These are phyloP conservation scores for Latrodectus hesperus DNA, from an alignment of 2,888 invertebrate genomes.

Conservation along the genomic window DNA sequence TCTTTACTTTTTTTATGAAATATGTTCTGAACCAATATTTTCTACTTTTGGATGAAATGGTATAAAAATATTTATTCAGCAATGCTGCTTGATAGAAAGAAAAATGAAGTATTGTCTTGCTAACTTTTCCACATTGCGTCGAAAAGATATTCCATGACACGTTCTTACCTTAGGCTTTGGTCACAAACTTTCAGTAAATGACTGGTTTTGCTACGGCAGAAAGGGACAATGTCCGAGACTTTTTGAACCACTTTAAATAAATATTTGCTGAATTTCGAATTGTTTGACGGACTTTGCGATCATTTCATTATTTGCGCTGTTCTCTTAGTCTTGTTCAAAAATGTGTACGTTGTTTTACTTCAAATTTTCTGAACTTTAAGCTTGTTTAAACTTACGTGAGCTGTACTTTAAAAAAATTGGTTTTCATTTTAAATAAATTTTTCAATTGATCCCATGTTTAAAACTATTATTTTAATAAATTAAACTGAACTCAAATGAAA, in stretches of 20 bases:
- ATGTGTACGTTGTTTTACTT: not conserved
- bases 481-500: no score
- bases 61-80: conserved; percentile 41
- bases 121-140: conserved; percentile 8
- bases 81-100: conserved; percentile 35
- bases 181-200: not conserved
- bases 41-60: conserved; percentile 17
- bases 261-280: not conserved
- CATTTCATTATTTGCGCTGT: not conserved
- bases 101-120: conserved; percentile 21
- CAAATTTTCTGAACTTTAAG: not conserved
- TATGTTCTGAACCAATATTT: conserved; percentile 7
- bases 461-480: no score
- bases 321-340: not conserved
- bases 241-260: not conserved
- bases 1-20: no score
- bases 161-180: conserved; percentile 20
- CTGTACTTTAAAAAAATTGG: no score
- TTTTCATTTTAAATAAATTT: no score
- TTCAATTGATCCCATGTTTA: no score
- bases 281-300: not conserved
- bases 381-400: not conserved
- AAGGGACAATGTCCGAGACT: not conserved
- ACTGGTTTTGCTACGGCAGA: not conserved
- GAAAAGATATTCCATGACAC: conserved; percentile 19